Evolutionary conservation across 1,140 invertebrate species (phyloP), one percentile per base, ranked within the genome.

Genomic region (Antheraea pernyi): DNA sequence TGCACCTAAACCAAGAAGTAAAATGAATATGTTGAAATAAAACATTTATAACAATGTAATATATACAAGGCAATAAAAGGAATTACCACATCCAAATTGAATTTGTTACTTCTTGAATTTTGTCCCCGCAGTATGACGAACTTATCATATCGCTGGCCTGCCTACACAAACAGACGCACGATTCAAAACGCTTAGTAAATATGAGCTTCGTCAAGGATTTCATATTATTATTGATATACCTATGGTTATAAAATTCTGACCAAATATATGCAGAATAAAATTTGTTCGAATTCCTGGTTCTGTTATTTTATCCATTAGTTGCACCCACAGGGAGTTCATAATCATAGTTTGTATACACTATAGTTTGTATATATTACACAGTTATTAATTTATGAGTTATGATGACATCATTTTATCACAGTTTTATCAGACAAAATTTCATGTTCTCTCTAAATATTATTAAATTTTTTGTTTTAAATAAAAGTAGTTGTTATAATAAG

Each of bases 101-200:
- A 30, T 61, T 60, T 66, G 58, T 61, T 62, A 30, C 30, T 63
- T 53, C 13, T 53, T 19, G n/a, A n/a, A 36, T 48, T 37, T 42
- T 65, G 70, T 69, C 30, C 58, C 16, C 36, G 48, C 46, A 53
- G 53, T 60, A 46, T 60, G 69, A 71, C 46, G 37, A 67, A 67
- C 59, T 71, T 75, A 75, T 75, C 73, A 72, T 72, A 74, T 75
- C 73, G 60, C 67, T 70, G n/a, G 72, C 69, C 73, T 69, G 73
- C 73, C 73, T 75, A 75, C 73, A 75, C 73, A 75, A 74, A 75
- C 70, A 71, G 60, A 75, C 70, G 42, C 53, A 22, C 63, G 67
- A 65, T 64, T 64, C 70, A 39, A 71, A 72, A 72, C 67, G 36
- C 67, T 75, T 60, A 75, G 59, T 69, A 75, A 75, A 75, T 30